Conservation (phyloP, 2,113 vertebrate species). For the Stigmatopora nigra region DNA sequence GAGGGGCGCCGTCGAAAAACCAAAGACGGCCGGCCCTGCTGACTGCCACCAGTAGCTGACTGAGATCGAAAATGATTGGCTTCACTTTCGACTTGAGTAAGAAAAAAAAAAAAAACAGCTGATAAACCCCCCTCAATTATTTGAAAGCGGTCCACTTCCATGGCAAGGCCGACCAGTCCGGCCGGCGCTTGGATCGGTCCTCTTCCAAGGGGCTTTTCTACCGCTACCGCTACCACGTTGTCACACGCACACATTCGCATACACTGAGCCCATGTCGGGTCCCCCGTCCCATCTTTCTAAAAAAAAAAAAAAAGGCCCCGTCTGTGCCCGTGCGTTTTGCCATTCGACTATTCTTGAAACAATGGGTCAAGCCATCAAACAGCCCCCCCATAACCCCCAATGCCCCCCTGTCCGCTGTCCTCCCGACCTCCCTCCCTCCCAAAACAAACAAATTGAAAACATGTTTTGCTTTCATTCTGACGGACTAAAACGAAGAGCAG, state of each 20-base stretch:
- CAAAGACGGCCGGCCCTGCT: no score
- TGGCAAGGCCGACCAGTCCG: not conserved
- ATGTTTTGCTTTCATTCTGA: not conserved
- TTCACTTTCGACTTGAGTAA: not conserved
- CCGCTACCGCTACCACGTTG: constrained; percentile 54
- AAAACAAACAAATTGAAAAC: not conserved
- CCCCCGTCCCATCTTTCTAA: not conserved
- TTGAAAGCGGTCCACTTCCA: not conserved
- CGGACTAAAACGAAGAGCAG: no score
- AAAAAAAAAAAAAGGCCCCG: no score
- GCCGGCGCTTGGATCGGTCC: constrained; percentile 49
- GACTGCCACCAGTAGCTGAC: not conserved
- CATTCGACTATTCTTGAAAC: constrained; percentile 22
- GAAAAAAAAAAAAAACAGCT: no score
- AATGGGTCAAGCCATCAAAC: constrained; percentile 3
- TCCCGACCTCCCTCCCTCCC: not conserved
- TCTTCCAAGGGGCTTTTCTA: constrained; percentile 33
- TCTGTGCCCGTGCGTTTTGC: not conserved
- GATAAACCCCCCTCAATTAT: not conserved
- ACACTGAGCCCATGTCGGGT: constrained; percentile 1
- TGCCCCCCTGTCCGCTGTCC: no score
- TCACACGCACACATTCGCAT: constrained; percentile 24
- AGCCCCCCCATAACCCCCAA: not conserved
- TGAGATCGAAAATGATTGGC: not conserved
- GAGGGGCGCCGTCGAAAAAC: not conserved